Evolutionary conservation across 92 coral and sea anemone species (phyloP).

Genomic region (Umimayanthus chanpuru): DNA sequence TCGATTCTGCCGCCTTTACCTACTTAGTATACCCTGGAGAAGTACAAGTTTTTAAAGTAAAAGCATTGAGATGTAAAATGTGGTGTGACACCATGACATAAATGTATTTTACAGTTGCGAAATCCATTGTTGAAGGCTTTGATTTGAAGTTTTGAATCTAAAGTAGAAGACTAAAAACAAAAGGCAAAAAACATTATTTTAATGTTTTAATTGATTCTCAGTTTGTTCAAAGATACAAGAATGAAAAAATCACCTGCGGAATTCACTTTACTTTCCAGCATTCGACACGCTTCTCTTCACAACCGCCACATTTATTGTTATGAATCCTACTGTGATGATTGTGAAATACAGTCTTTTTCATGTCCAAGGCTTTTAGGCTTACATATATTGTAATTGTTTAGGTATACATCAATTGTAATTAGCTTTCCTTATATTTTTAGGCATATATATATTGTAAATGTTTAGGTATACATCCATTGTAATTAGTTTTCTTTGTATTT

Average conservation of each 20-base stretch:
- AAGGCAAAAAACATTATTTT: constrained; percentile 1
- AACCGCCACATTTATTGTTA: neutral
- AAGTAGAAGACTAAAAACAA: constrained; percentile 3
- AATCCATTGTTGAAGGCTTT: constrained; percentile 8
- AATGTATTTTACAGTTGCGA: constrained; percentile 16
- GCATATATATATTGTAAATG: too few relatives aligned
- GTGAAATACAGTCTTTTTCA: neutral
- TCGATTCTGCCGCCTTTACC: neutral
- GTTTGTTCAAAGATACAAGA: neutral
- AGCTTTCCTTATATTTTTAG: too few relatives aligned
- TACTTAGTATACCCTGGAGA: constrained; percentile 18
- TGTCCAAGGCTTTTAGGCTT: neutral
- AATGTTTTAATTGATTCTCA: neutral
- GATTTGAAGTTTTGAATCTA: neutral
- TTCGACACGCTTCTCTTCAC: neutral
- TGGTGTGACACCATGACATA: constrained; percentile 29
- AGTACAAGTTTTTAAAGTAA: constrained; percentile 11
- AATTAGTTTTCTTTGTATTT: too few relatives aligned
- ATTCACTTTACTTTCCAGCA: neutral
- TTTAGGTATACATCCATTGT: too few relatives aligned
- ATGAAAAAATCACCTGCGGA: neutral
- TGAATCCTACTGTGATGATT: neutral
- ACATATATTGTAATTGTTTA: too few relatives aligned
- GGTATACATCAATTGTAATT: too few relatives aligned
- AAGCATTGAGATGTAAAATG: neutral